Evolutionary conservation across 2,797 vertebrate species (phyloP).

Genomic region (Chromis chromis): DNA sequence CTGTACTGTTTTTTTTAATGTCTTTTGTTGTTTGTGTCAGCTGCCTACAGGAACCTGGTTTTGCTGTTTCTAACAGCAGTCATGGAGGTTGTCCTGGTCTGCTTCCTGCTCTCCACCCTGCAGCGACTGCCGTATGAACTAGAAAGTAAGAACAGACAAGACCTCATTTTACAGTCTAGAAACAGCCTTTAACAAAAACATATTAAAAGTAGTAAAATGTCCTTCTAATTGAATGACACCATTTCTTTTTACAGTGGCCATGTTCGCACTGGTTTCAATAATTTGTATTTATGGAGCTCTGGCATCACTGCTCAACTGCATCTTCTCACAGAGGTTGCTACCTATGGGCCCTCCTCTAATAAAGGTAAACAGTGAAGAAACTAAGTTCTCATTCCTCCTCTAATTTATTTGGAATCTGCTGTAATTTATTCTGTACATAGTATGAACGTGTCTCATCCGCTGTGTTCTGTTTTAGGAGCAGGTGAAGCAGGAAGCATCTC

Average conservation of each 20-base stretch:
- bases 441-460: conserved; percentile 76
- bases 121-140: conserved; percentile 84
- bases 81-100: conserved; percentile 88
- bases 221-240: conserved; percentile 53
- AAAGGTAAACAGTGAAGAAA: conserved; percentile 77
- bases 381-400: conserved; percentile 82
- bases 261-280: conserved; percentile 83
- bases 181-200: no score
- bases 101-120: conserved; percentile 89
- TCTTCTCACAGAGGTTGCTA: conserved; percentile 85
- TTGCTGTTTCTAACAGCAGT: conserved; percentile 82
- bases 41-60: conserved; percentile 85
- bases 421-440: neutral
- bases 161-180: neutral
- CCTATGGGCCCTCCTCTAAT: conserved; percentile 85
- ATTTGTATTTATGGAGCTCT: conserved; percentile 87
- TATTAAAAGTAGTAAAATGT: no score
- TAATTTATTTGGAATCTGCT: neutral
- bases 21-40: conserved; percentile 70
- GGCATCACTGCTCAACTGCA: conserved; percentile 86
- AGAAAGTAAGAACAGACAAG: conserved; percentile 84
- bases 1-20: neutral
- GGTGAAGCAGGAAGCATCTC: conserved; percentile 54
- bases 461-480: conserved; percentile 53
- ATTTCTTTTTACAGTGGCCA: conserved; percentile 80